Evolutionary conservation across 1,140 invertebrate species (phyloP), one percentile per base, ranked within the genome.

Genomic region (Limonius californicus): DNA sequence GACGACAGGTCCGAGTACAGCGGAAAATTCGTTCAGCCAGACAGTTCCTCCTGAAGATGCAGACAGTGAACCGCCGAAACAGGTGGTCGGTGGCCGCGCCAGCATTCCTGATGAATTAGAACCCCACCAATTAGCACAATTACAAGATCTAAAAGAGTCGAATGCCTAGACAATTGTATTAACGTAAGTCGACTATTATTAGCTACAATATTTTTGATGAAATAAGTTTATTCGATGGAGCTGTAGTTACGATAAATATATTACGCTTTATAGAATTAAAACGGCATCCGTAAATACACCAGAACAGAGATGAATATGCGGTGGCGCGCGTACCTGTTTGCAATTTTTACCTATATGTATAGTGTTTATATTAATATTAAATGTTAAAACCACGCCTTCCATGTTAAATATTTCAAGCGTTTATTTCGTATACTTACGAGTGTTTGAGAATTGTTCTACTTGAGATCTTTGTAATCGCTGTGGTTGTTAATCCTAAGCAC

Each of bases 121-220:
- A 72, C 89, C 90, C 1, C 88, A 90, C 70, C 90, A 92, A 76
- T 80, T 92, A 64, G 90, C 89, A 20, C 85, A 89, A 72, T 82
- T 94, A 23, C 89, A 91, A 73, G 87, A 90, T 73, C 81, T 93
- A 14, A 93, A 93, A 76, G 91, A 93, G 76, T 94, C 91, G 57
- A 92, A 93, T 76, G 91, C 91, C 79, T 94, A 89, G 77, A 67
- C 16, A 39, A 39, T 39, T 39, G n/a, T 27, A 27, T 27, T 27
- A 27, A 39, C 8, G 16, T 50, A 50, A 18, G 45, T 50, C 16
- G 45, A 55, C 53, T 55, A 55, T 55, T 55, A 55, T 55, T 55
- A 55, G 27, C 53, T 55, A 19, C 45, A 50, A 50, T 50, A 50
- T 50, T 50, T 50, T 50, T 39, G 35, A 39, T 39, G 35, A 39